phyloP scores from a whole-genome alignment of 2,888 invertebrate species.

The Rhogogaster chlorosoma region DNA sequence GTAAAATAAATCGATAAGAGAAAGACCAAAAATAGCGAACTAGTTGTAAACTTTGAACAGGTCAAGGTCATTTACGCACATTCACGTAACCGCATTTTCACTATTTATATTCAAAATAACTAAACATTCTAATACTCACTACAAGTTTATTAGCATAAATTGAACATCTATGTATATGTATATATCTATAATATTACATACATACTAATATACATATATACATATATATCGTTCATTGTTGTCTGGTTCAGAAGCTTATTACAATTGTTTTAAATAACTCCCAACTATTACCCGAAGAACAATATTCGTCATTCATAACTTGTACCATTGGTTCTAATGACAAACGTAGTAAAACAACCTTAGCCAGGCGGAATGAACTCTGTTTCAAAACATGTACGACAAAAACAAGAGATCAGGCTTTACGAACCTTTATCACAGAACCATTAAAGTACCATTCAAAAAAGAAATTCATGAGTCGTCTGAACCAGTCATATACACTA shows the following conservation, averaged over 20 bases:
- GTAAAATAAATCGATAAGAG: slow-evolving; percentile 59
- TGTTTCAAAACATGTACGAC: slow-evolving; percentile 30
- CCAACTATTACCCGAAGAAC: slow-evolving; percentile 46
- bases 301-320: slow-evolving; percentile 22
- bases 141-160: slow-evolving; percentile 41
- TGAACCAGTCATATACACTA: slow-evolving; percentile 25
- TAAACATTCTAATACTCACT: slow-evolving; percentile 19
- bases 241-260: slow-evolving; percentile 52
- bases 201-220: slow-evolving; percentile 23
- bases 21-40: slow-evolving; percentile 58
- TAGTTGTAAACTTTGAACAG: slow-evolving; percentile 25
- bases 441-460: not conserved
- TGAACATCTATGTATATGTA: slow-evolving; percentile 38
- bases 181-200: too few relatives aligned
- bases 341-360: slow-evolving; percentile 5
- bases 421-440: slow-evolving; percentile 39
- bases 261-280: not conserved
- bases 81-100: slow-evolving; percentile 20
- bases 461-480: slow-evolving; percentile 25
- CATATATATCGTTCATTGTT: slow-evolving; percentile 46
- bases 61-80: slow-evolving; percentile 5
- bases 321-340: slow-evolving; percentile 19
- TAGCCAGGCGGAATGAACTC: slow-evolving; percentile 33
- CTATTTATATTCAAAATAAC: slow-evolving; percentile 20
- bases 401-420: slow-evolving; percentile 41